Conservation (phyloP, 1,140 invertebrate genomes). For the Colletes latitarsis region DNA sequence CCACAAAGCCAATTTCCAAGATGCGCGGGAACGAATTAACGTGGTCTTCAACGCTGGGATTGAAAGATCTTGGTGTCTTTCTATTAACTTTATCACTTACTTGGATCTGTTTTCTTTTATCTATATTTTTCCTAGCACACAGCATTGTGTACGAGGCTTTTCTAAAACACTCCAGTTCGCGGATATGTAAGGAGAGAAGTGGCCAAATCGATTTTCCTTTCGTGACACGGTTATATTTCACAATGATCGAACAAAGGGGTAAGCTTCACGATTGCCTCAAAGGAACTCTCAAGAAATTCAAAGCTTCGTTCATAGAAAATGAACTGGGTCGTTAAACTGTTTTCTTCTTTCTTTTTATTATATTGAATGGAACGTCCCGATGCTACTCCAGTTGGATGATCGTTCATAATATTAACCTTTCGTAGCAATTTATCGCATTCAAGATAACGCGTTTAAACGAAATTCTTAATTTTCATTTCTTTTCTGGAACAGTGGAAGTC, state of each 20-base stretch:
- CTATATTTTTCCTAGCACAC: background rate
- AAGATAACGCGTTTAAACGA: no score
- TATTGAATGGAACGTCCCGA: no score
- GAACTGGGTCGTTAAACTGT: background rate
- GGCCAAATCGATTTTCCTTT: slow-evolving; percentile 8
- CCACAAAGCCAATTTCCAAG: background rate
- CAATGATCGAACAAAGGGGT: background rate
- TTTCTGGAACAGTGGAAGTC: no score
- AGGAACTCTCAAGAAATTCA: background rate
- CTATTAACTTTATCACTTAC: slow-evolving; percentile 2
- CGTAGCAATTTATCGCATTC: no score
- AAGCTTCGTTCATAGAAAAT: background rate
- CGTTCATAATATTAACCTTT: background rate
- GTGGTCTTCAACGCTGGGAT: background rate
- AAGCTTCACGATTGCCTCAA: background rate
- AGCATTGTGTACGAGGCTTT: background rate
- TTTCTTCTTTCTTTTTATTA: background rate
- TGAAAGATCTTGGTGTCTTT: background rate
- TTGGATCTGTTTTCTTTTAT: background rate
- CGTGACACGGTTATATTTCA: background rate
- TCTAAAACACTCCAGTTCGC: background rate
- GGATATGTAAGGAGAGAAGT: background rate
- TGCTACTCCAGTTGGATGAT: background rate
- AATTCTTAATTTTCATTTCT: no score
- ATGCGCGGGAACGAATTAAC: background rate